Percentiles rank a stretch among this genome's conserved stretches.
phyloP scores from a whole-genome alignment of 2,888 invertebrate species.

The Cephus pulcher region DNA sequence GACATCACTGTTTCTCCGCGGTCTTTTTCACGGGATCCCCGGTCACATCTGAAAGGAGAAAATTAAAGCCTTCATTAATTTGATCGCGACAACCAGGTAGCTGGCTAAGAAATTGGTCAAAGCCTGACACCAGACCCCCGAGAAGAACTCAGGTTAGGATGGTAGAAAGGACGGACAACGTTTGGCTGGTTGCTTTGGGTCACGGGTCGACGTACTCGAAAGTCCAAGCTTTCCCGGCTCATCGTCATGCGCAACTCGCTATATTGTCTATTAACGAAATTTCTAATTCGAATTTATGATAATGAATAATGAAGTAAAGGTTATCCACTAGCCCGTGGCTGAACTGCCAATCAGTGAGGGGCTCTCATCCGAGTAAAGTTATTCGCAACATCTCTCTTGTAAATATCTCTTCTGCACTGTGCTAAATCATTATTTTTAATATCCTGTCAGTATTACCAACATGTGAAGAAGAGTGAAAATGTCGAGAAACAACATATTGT shows the following conservation, averaged over 20 bases:
- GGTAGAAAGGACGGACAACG: conserved; percentile 15
- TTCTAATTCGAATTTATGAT: conserved; percentile 59
- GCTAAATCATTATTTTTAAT: not conserved
- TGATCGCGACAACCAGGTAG: not conserved
- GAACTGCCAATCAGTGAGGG: not conserved
- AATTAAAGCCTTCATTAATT: not conserved
- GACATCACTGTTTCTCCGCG: not conserved
- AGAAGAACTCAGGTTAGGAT: not conserved
- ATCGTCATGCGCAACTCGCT: conserved; percentile 47
- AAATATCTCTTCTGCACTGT: not conserved
- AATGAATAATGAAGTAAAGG: conserved; percentile 34
- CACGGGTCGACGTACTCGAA: conserved; percentile 60
- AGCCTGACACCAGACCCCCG: not conserved
- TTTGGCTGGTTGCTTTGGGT: conserved; percentile 20
- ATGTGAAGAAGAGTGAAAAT: not conserved
- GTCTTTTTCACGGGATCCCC: not conserved
- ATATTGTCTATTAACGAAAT: conserved; percentile 53
- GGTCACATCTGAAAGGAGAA: not conserved
- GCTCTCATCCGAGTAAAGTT: not conserved
- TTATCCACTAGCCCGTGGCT: conserved; percentile 9
- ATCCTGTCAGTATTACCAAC: not conserved
- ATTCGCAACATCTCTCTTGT: not conserved
- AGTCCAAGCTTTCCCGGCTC: conserved; percentile 59
- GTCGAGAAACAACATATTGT: not conserved
- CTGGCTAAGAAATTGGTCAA: not conserved